These are phyloP conservation scores for Triops longicaudatus DNA, from an alignment of 1,140 invertebrate genomes.

Conservation along the genomic window DNA sequence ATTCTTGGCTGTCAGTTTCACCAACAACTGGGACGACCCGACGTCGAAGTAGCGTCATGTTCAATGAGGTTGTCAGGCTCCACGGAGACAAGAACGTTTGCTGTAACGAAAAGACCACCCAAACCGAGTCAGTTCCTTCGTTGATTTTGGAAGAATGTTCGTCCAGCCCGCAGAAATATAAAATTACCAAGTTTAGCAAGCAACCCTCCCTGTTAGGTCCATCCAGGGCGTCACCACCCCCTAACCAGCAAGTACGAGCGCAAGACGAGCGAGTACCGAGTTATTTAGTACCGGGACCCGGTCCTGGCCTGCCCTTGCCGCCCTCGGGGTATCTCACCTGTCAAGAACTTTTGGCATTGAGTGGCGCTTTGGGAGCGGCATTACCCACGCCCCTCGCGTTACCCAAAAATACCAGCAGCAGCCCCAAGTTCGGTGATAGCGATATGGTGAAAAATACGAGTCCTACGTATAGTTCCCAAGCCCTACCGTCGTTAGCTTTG, in stretches of 20 bases:
- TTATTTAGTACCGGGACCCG: slow-evolving; percentile 26
- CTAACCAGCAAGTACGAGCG: not conserved
- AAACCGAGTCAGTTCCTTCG: slow-evolving; percentile 50
- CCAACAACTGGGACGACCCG: slow-evolving; percentile 48
- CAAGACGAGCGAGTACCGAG: slow-evolving; percentile 18
- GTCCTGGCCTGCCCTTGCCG: slow-evolving; percentile 22
- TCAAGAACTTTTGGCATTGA: slow-evolving; percentile 80
- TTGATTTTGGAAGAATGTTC: not conserved
- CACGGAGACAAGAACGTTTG: slow-evolving; percentile 62
- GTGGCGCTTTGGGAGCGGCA: slow-evolving; percentile 80
- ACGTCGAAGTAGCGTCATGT: slow-evolving; percentile 74
- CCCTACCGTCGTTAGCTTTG: slow-evolving; percentile 23
- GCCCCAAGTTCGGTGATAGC: not conserved
- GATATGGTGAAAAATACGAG: not conserved
- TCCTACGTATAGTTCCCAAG: not conserved
- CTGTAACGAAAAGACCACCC: slow-evolving; percentile 73
- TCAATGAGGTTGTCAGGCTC: slow-evolving; percentile 69
- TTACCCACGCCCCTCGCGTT: slow-evolving; percentile 54
- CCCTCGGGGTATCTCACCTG: slow-evolving; percentile 57
- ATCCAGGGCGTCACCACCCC: not conserved
- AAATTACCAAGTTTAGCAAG: slow-evolving; percentile 8
- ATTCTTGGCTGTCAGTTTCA: slow-evolving; percentile 33
- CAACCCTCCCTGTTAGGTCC: not conserved
- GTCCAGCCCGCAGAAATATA: not conserved
- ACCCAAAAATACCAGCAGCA: not conserved